Conservation (phyloP, 64 coral and sea anemone genomes). For the Dendronephthya gigantea region DNA sequence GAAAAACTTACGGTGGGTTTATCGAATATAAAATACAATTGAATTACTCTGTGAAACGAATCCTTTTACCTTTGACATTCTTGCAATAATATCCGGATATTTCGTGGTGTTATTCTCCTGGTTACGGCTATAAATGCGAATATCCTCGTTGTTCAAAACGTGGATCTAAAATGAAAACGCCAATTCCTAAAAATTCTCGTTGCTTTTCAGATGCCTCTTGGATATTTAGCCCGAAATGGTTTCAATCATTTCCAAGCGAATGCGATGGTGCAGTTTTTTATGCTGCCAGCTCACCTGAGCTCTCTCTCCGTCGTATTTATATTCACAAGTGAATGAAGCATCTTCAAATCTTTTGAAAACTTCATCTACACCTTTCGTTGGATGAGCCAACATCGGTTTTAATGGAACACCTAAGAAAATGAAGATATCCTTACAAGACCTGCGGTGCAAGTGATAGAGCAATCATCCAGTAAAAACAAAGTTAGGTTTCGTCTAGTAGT, state of each 20-base stretch:
- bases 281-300: constrained; percentile 50
- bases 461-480: background rate
- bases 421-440: background rate
- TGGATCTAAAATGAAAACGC: constrained; percentile 70
- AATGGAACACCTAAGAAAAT: constrained; percentile 50
- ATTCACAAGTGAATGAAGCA: constrained; percentile 88
- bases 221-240: too few species aligned
- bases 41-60: background rate
- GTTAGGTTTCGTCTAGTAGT: background rate
- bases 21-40: background rate
- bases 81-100: constrained; percentile 87
- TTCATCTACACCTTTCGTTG: constrained; percentile 71
- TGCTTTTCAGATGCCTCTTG: too few species aligned
- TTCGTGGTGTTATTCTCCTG: constrained; percentile 94
- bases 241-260: too few species aligned
- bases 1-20: background rate
- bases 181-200: too few species aligned
- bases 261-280: background rate
- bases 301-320: constrained; percentile 89
- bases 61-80: constrained; percentile 73
- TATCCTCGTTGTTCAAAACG: constrained; percentile 59
- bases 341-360: constrained; percentile 90
- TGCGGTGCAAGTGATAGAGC: background rate
- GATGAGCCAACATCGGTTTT: constrained; percentile 94
- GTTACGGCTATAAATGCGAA: constrained; percentile 88